Percentiles rank a stretch among this genome's conserved stretches.
Conservation (phyloP, 2,888 invertebrate species). For the Omphaloscelis lunosa region DNA sequence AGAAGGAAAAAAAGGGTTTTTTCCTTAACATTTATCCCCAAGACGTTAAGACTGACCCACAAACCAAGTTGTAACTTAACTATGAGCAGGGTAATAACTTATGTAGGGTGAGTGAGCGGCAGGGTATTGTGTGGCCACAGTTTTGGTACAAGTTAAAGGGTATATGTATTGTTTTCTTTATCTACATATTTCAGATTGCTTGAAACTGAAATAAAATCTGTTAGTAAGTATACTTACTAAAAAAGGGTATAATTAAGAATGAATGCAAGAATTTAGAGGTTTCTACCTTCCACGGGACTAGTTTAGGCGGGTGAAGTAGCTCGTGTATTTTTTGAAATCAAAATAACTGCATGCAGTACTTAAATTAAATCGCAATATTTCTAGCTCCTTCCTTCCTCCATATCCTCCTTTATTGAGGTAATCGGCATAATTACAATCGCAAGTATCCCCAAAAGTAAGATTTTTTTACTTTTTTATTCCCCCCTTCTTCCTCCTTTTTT, state of each 20-base stretch:
- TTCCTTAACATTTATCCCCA: conserved; percentile 81
- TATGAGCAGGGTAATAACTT: conserved; percentile 84
- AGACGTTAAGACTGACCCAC: conserved; percentile 82
- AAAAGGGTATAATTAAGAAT: neutral
- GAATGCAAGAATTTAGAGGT: neutral
- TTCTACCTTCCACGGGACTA: neutral
- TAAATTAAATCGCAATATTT: neutral
- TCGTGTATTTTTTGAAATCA: neutral
- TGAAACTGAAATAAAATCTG: neutral
- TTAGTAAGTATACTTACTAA: neutral
- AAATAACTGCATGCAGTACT: neutral
- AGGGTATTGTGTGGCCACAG: conserved; percentile 75
- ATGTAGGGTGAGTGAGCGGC: conserved; percentile 81
- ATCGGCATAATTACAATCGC: neutral
- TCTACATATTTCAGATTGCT: neutral
- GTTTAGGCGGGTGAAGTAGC: too few relatives aligned
- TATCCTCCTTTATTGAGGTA: neutral
- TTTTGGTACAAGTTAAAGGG: conserved; percentile 65
- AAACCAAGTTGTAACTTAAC: conserved; percentile 84
- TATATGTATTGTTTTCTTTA: neutral
- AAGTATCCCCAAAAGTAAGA: neutral
- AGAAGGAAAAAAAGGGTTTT: conserved; percentile 58
- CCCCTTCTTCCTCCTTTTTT: too few relatives aligned
- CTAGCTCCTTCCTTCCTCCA: too few relatives aligned
- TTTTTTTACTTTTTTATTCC: too few relatives aligned